Evolutionary conservation across 2,888 invertebrate genomes (phyloP).

Genomic region (Tillus elongatus): DNA sequence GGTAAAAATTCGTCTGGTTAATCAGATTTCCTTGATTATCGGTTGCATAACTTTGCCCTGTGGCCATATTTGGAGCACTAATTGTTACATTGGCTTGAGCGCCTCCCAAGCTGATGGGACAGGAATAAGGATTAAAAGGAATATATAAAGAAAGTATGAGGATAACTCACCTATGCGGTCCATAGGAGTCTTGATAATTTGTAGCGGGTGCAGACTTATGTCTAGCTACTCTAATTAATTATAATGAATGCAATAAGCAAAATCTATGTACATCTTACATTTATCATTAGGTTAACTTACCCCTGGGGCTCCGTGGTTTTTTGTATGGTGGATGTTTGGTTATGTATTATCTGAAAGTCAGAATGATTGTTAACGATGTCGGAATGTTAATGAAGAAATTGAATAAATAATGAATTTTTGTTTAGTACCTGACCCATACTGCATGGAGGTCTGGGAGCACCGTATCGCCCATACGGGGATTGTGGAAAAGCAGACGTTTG

Average conservation of each 20-base stretch:
- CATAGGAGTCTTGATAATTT: constrained; percentile 15
- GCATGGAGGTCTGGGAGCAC: constrained; percentile 54
- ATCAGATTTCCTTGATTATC: no score
- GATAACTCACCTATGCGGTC: constrained; percentile 9
- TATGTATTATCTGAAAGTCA: constrained; percentile 57
- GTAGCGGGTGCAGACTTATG: constrained; percentile 22
- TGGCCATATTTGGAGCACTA: no score
- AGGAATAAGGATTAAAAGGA: constrained; percentile 6
- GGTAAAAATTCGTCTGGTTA: no score
- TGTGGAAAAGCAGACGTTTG: constrained; percentile 23
- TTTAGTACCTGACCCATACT: constrained; percentile 59
- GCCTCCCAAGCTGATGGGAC: background rate
- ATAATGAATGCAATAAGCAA: constrained; percentile 14
- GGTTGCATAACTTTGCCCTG: no score
- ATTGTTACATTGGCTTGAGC: no score
- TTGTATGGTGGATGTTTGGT: constrained; percentile 46
- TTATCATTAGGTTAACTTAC: constrained; percentile 45
- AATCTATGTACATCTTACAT: no score
- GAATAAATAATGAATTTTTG: constrained; percentile 10
- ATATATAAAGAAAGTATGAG: background rate
- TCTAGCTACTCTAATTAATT: constrained; percentile 9
- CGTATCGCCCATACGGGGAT: constrained; percentile 49
- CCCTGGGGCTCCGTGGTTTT: constrained; percentile 47
- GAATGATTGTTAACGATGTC: constrained; percentile 8
- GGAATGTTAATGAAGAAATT: constrained; percentile 7